A percentile compares a stretch with the other conserved stretches of the same genome.
Conservation (phyloP, 37 sponge, comb jelly and placozoan species). For the Eunapius fragilis region DNA sequence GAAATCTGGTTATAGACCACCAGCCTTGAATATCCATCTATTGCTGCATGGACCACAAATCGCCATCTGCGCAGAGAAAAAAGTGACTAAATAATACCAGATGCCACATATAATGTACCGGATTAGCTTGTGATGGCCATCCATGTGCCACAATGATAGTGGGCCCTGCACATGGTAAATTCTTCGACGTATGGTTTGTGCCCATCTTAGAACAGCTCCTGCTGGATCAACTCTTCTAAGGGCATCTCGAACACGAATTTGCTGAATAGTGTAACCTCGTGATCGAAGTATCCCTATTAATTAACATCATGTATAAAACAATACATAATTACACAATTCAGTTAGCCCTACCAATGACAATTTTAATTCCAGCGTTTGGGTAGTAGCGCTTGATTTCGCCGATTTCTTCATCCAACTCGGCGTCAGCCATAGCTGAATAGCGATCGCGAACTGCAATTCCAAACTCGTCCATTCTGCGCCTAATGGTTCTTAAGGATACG, state of each 20-base stretch:
- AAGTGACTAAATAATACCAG: not conserved
- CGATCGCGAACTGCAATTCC: slow-evolving; percentile 9
- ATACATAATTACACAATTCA: no score
- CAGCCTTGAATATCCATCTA: slow-evolving; percentile 52
- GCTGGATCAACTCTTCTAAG: slow-evolving; percentile 54
- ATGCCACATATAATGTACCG: not conserved
- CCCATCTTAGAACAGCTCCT: slow-evolving; percentile 27
- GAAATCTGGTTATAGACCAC: slow-evolving; percentile 28
- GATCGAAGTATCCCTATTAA: not conserved
- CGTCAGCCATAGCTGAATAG: slow-evolving; percentile 35
- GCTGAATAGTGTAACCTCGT: slow-evolving; percentile 41
- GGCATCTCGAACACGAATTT: slow-evolving; percentile 38
- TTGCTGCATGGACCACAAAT: slow-evolving; percentile 54
- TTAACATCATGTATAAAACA: no score
- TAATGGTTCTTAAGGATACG: slow-evolving; percentile 47
- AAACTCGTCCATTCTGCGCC: slow-evolving; percentile 40
- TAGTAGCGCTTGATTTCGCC: slow-evolving; percentile 6
- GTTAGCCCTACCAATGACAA: no score
- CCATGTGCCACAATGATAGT: slow-evolving; percentile 32
- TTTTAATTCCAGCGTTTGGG: slow-evolving; percentile 27
- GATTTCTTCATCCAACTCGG: slow-evolving; percentile 35
- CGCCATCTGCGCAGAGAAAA: slow-evolving; percentile 42
- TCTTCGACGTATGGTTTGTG: slow-evolving; percentile 23
- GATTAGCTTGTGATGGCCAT: slow-evolving; percentile 16
- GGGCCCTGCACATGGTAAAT: slow-evolving; percentile 48